Evolutionary conservation across 2,113 vertebrate species (phyloP).

Genomic region (Chionomys nivalis): DNA sequence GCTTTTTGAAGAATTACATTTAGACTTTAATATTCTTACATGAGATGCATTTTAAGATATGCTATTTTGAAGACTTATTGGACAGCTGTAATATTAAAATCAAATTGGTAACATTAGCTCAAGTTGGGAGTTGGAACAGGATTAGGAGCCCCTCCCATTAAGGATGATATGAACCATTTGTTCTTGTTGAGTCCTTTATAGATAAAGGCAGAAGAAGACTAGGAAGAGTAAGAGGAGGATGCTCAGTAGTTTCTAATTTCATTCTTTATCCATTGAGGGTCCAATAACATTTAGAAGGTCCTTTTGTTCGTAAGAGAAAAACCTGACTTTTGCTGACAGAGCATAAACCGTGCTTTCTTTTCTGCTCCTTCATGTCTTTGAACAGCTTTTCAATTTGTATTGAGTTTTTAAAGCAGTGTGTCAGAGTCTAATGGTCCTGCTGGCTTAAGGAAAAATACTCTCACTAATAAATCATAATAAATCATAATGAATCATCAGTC

Average conservation of each 20-base stretch:
- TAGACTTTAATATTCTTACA: not conserved
- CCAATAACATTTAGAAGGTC: constrained; percentile 44
- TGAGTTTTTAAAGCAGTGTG: constrained; percentile 77
- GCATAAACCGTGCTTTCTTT: constrained; percentile 54
- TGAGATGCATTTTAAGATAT: not conserved
- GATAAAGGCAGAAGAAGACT: constrained; percentile 22
- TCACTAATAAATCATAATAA: constrained; percentile 89
- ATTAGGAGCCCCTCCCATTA: not conserved
- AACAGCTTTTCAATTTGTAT: constrained; percentile 74
- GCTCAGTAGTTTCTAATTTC: constrained; percentile 38
- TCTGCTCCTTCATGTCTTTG: constrained; percentile 45
- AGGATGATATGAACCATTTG: not conserved
- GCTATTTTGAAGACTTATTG: constrained; percentile 20
- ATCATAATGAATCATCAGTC: constrained; percentile 88
- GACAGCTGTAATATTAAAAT: constrained; percentile 45
- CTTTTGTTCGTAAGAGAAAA: constrained; percentile 43
- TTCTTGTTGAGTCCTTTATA: constrained; percentile 21
- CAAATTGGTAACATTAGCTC: constrained; percentile 15
- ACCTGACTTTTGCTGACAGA: constrained; percentile 45
- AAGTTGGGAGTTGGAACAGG: constrained; percentile 4
- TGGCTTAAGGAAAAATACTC: constrained; percentile 86
- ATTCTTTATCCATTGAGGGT: not conserved
- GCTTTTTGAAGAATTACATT: not conserved
- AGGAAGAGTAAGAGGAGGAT: not conserved
- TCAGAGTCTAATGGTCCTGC: constrained; percentile 84